Evolutionary conservation across 2,888 invertebrate species (phyloP), one percentile per base, ranked within the genome.

Genomic region (Diabrotica balteata): DNA sequence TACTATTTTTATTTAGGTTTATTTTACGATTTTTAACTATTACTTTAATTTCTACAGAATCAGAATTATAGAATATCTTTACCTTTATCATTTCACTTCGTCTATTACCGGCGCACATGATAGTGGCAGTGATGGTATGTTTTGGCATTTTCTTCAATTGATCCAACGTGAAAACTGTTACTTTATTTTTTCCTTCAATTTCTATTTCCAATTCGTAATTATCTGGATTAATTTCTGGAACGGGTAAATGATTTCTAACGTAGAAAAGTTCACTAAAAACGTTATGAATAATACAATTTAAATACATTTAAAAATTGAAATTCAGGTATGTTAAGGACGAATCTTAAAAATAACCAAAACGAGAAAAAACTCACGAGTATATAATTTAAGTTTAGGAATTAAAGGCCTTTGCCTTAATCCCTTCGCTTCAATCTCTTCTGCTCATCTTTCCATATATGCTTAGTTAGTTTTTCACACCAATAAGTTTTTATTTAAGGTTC

Each of bases 41-140:
- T 46, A 46, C 9, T 46, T 46, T 7, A 8, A 8, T 46, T 46
- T 46, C 46, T 8, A 46, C 2, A 17, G 22, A 11, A n/a, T 8
- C 7, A 58, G 10, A 46, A 50, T 52, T 58, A 9, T 9, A 5
- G 4, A 9, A 47, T 47, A 47, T 47, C 62, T 68, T 74, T 79
- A 93, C 91, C 83, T 90, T 85, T 43, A 90, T 88, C 97, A 99
- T 97, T 85, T 98, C 97, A 63, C 92, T 92, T 63, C 99, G 88
- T 46, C 98, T 86, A 83, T 99, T 99, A 22, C 99, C 98, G 10
- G 97, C 97, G 83, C 98, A 99, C 92, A 97, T 97, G 47, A 98
- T 87, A 10, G 95, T 91, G 9, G 94, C 92, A 0, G 91, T 90
- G 2, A 97, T 87, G 0, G 89, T 88, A 59, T 89, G 86, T 76